Evolutionary conservation across 2,113 vertebrate species (phyloP).

Genomic region (Paracanthobrama guichenoti): DNA sequence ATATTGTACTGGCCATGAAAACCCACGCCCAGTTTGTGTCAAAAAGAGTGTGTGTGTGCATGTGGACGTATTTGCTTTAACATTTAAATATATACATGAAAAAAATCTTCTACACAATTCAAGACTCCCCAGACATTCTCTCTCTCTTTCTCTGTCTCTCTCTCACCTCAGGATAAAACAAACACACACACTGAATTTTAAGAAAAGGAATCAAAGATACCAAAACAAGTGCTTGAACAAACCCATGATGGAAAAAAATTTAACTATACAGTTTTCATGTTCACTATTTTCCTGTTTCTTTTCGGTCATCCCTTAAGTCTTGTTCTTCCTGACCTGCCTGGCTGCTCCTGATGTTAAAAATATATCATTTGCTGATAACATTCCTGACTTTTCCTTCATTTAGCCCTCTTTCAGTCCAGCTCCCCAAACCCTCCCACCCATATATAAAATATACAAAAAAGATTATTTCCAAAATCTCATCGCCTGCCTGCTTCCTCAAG

Average conservation of each 20-base stretch:
- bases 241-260: constrained; percentile 56
- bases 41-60: constrained; percentile 31
- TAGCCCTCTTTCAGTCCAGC: constrained; percentile 64
- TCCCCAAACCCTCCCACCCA: constrained; percentile 49
- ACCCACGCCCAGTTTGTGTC: constrained; percentile 41
- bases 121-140: background rate
- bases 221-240: constrained; percentile 63
- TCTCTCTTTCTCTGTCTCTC: constrained; percentile 51
- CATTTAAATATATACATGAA: constrained; percentile 61
- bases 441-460: constrained; percentile 82
- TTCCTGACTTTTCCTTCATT: constrained; percentile 55
- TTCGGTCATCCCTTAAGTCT: constrained; percentile 62
- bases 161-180: constrained; percentile 50
- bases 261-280: constrained; percentile 67
- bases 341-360: constrained; percentile 62
- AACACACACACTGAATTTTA: constrained; percentile 52
- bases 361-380: constrained; percentile 62
- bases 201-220: constrained; percentile 68
- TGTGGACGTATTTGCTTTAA: constrained; percentile 46
- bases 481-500: constrained; percentile 68
- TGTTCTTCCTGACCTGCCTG: constrained; percentile 28
- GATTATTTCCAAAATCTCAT: constrained; percentile 73
- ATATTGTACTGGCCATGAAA: constrained; percentile 24
- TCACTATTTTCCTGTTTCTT: constrained; percentile 57
- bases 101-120: constrained; percentile 8